Conservation (phyloP, 2,113 vertebrate species). For the Tragelaphus scriptus region DNA sequence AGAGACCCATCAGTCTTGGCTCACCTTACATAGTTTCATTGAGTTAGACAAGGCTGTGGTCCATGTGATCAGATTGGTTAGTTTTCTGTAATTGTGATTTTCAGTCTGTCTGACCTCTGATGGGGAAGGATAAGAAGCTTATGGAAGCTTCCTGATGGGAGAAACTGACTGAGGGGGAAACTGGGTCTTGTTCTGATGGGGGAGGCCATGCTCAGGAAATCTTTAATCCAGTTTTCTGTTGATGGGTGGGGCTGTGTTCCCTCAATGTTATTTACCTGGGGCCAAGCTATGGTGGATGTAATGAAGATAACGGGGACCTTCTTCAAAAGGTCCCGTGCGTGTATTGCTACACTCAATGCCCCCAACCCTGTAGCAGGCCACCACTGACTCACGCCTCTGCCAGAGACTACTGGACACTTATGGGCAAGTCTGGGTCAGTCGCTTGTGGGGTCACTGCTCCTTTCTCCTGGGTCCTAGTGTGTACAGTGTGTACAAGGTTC, state of each 20-base stretch:
- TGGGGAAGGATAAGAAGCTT: neutral
- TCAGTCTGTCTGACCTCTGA: neutral
- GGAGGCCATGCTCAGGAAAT: neutral
- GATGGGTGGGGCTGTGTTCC: neutral
- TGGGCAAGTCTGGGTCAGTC: neutral
- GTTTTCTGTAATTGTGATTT: neutral
- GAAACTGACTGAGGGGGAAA: neutral
- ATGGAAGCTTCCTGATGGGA: neutral
- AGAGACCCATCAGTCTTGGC: neutral
- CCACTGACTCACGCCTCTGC: rapidly evolving
- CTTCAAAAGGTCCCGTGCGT: neutral
- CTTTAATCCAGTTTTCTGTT: neutral
- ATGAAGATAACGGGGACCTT: neutral
- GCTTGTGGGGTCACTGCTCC: neutral
- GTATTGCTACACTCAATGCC: neutral
- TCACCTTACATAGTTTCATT: neutral
- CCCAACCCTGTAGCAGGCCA: neutral
- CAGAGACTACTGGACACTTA: neutral
- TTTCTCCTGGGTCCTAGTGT: neutral
- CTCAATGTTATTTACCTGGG: neutral
- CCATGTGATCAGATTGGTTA: neutral
- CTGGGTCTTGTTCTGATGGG: neutral
- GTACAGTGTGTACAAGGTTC: neutral
- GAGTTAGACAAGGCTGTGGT: neutral
- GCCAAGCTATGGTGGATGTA: neutral